Percentiles rank a stretch among this genome's conserved stretches.
phyloP scores from a whole-genome alignment of 2,113 vertebrate species.

The Corythaeola cristata region DNA sequence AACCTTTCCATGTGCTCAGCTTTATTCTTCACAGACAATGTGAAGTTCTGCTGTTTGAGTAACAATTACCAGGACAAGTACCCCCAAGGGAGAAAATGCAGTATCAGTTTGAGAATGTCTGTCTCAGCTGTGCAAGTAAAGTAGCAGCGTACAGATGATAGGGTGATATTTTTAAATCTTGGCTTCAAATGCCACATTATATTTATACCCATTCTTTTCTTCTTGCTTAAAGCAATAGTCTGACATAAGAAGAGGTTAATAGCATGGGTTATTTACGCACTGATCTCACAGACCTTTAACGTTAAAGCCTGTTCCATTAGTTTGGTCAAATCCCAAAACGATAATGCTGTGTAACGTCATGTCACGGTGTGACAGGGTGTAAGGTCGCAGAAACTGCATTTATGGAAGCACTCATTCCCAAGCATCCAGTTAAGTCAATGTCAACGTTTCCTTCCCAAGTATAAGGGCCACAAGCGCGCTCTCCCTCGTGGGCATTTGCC shows the following conservation, averaged over 20 bases:
- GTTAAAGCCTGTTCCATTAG: background rate
- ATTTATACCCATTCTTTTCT: background rate
- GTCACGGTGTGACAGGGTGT: too few relatives aligned
- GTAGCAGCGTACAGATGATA: background rate
- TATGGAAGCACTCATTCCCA: background rate
- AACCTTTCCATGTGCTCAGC: background rate
- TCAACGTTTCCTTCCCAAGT: background rate
- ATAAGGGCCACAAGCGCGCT: rapidly evolving
- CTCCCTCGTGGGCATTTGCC: background rate
- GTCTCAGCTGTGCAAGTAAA: background rate
- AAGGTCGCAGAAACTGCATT: background rate
- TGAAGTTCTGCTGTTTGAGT: background rate
- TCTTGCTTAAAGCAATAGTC: background rate
- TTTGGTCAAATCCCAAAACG: background rate
- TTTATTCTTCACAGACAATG: background rate
- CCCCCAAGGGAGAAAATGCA: background rate
- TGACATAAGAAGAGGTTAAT: background rate
- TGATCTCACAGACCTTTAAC: background rate
- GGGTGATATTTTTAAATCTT: background rate
- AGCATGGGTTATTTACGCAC: background rate
- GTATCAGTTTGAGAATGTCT: background rate
- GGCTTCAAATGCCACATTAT: background rate
- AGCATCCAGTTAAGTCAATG: background rate
- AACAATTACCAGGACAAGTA: background rate
- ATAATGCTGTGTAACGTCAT: background rate